Conservation (phyloP, 2,888 invertebrate species). For the Meloe dianella region DNA sequence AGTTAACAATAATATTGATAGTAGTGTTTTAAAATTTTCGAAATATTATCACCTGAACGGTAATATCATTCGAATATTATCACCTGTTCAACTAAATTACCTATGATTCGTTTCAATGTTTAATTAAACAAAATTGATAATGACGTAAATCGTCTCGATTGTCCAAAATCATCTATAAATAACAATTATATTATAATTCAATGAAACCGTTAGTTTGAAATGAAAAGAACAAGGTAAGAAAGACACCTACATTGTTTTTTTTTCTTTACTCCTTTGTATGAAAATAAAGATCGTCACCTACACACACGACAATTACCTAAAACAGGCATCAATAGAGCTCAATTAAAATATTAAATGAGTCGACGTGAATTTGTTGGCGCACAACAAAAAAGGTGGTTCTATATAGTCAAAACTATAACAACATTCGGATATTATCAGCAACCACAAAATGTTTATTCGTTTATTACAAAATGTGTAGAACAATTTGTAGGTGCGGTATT, state of each 20-base stretch:
- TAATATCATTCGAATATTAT: slow-evolving; percentile 2
- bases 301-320: slow-evolving; percentile 8
- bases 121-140: slow-evolving; percentile 25
- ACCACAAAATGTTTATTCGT: not conserved
- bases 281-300: not conserved
- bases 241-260: not conserved
- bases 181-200: slow-evolving; percentile 8
- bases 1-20: not conserved
- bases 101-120: slow-evolving; percentile 12
- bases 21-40: not conserved
- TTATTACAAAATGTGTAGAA: not conserved
- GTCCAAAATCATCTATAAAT: no score
- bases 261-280: not conserved
- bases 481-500: not conserved
- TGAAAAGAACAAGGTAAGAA: not conserved
- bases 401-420: no score
- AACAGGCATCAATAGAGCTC: not conserved
- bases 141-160: slow-evolving; percentile 9
- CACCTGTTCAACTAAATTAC: slow-evolving; percentile 22
- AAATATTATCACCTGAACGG: slow-evolving; percentile 13
- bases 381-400: not conserved
- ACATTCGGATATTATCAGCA: not conserved
- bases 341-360: not conserved
- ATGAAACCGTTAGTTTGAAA: slow-evolving; percentile 10
- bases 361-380: not conserved